These are phyloP conservation scores for Ganaspis brasiliensis DNA, from an alignment of 2,888 invertebrate species.

Conservation along the genomic window DNA sequence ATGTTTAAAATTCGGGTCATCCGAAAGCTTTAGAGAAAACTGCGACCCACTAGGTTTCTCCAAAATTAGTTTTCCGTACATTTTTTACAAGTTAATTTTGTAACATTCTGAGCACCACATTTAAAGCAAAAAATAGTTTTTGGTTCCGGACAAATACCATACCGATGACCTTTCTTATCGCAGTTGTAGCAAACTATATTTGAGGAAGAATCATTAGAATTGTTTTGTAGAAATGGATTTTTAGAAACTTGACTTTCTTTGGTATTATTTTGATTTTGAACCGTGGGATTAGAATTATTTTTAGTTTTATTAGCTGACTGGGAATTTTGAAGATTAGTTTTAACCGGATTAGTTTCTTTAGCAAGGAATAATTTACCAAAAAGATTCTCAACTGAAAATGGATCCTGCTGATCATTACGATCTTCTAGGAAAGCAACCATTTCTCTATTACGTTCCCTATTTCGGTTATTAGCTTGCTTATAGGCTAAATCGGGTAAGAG, in stretches of 20 bases:
- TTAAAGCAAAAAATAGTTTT: background rate
- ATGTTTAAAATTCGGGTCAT: background rate
- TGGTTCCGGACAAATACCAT: background rate
- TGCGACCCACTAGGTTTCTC: background rate
- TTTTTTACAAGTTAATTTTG: background rate
- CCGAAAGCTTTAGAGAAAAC: background rate
- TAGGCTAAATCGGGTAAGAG: background rate
- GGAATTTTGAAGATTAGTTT: background rate
- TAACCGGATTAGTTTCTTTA: background rate
- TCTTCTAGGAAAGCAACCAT: no score
- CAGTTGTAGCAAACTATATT: constrained; percentile 4
- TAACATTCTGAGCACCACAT: background rate
- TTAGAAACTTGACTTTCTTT: background rate
- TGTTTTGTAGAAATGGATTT: background rate
- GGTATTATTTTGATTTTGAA: background rate
- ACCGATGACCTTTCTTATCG: background rate
- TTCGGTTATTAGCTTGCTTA: background rate
- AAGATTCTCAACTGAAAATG: no score
- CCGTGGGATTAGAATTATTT: background rate
- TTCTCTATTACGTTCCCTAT: background rate
- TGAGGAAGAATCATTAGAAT: background rate
- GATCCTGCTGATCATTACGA: no score
- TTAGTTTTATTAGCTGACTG: background rate
- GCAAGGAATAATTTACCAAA: background rate
- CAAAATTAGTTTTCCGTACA: background rate